These are phyloP conservation scores for Ectropis grisescens DNA, from an alignment of 1,140 invertebrate species.

Conservation along the genomic window DNA sequence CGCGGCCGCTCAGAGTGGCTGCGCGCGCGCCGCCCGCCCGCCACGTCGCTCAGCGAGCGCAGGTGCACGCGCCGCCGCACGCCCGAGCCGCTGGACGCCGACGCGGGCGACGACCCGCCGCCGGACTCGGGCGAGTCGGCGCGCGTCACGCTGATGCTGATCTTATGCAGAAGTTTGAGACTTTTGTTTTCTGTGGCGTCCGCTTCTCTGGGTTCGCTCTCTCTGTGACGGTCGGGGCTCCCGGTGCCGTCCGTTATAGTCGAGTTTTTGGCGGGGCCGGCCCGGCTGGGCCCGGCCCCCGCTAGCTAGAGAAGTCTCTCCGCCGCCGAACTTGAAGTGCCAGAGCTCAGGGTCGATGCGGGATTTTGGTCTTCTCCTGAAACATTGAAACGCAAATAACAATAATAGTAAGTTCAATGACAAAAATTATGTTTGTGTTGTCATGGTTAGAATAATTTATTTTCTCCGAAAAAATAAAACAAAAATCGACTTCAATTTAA, in stretches of 20 bases:
- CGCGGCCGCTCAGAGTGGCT: slow-evolving; percentile 44
- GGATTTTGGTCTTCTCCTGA: slow-evolving; percentile 68
- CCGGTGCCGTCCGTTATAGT: slow-evolving; percentile 26
- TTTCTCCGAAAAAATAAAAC: no score
- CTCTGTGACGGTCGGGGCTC: slow-evolving; percentile 23
- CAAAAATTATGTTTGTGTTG: no score
- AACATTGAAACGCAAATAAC: slow-evolving; percentile 14
- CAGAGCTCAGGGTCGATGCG: slow-evolving; percentile 78
- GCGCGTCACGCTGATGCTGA: slow-evolving; percentile 60
- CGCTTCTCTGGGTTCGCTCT: neutral
- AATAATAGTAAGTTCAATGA: no score
- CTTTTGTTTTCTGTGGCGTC: slow-evolving; percentile 10
- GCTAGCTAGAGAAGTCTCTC: slow-evolving; percentile 86
- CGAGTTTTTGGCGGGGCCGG: slow-evolving; percentile 65
- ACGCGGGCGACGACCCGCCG: slow-evolving; percentile 7
- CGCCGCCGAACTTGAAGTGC: slow-evolving; percentile 80
- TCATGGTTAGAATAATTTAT: no score
- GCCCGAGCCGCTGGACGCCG: slow-evolving; percentile 3
- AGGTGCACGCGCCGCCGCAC: slow-evolving; percentile 49
- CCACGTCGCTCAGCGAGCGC: slow-evolving; percentile 61
- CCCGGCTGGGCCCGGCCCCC: slow-evolving; percentile 70
- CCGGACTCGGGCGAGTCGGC: slow-evolving; percentile 39
- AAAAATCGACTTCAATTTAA: no score
- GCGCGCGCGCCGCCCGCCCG: slow-evolving; percentile 40
- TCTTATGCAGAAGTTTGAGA: slow-evolving; percentile 29